Evolutionary conservation across 2,888 invertebrate genomes (phyloP), one percentile per base, ranked within the genome.

Genomic region (Nephrocerus scutellatus): DNA sequence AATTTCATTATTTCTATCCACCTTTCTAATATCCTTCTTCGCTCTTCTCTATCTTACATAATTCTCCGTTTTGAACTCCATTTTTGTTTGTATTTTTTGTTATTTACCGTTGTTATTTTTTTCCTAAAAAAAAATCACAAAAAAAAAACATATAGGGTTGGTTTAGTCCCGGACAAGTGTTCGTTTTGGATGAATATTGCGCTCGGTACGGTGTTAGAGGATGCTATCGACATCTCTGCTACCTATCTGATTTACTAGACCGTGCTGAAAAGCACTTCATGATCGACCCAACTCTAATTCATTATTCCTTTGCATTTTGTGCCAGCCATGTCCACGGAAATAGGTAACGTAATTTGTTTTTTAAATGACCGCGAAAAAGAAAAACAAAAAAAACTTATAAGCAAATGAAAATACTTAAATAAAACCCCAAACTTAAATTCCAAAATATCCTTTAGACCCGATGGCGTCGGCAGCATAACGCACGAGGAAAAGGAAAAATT

Each of bases 111-210:
- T 18, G 4, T 31, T 9, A 12, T 33, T 32, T 28, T 42, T 26
- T 29, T 30, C 8, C 12, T 12, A 30, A 39, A 23, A 21, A 34
- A 33, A 34, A 24, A 35, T 14, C 19, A 31, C 32, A 38, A 35
- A 35, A 16, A 23, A 32, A 34, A 36, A 29, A 44, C 26, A 36
- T 32, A 40, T 36, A 92, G 92, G 98, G 98, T 52, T 98, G 98
- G 98, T 97, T 98, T 71, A 96, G 96, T 57, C 97, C 98, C 0
- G 97, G 97, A 2, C 98, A 98, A 75, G 86, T 97, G 36, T 98
- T 97, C 71, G 95, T 96, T 9, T 72, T 98, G 53, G 98, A 98
- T 66, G 95, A 95, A 68, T 95, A 98, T 71, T 96, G 95, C 67
- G 96, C 97, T 6, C 78, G 86, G 54, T 98, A 98, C 66, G 97